Percentiles rank a stretch among this genome's conserved stretches.
Conservation (phyloP, 2,888 invertebrate genomes). For the Brenthis hecate region DNA sequence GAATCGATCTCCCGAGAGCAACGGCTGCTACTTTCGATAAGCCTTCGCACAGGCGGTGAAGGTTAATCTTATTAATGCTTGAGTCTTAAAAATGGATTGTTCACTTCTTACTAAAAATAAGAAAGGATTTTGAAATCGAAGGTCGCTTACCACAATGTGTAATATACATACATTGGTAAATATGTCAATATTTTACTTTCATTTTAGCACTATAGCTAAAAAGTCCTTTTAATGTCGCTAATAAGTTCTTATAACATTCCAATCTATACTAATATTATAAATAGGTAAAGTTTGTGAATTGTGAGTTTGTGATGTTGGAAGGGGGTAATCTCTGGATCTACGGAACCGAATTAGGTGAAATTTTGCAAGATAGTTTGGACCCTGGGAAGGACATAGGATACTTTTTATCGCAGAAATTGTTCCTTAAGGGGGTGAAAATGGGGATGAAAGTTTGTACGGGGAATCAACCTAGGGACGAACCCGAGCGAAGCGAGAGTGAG, state of each 20-base stretch:
- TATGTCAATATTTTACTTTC: slow-evolving; percentile 8
- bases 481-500: no score
- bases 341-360: no score
- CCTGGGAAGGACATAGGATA: no score
- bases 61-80: slow-evolving; percentile 11
- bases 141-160: slow-evolving; percentile 8
- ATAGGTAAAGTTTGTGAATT: no score
- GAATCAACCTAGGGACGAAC: no score
- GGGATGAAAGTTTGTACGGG: no score
- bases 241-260: background rate
- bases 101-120: slow-evolving; percentile 5
- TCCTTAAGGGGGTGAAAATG: no score
- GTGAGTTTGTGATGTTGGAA: no score
- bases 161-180: slow-evolving; percentile 14
- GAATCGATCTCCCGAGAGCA: slow-evolving; percentile 11
- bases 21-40: slow-evolving; percentile 18
- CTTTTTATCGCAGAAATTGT: no score
- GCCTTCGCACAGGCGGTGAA: slow-evolving; percentile 10
- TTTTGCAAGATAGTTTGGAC: no score
- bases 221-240: background rate
- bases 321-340: no score
- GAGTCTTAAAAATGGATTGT: slow-evolving; percentile 8
- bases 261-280: no score
- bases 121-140: slow-evolving; percentile 18
- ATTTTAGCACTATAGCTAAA: slow-evolving; percentile 6